phyloP scores from a whole-genome alignment of 1,140 invertebrate species.

The Orchesella cincta region DNA sequence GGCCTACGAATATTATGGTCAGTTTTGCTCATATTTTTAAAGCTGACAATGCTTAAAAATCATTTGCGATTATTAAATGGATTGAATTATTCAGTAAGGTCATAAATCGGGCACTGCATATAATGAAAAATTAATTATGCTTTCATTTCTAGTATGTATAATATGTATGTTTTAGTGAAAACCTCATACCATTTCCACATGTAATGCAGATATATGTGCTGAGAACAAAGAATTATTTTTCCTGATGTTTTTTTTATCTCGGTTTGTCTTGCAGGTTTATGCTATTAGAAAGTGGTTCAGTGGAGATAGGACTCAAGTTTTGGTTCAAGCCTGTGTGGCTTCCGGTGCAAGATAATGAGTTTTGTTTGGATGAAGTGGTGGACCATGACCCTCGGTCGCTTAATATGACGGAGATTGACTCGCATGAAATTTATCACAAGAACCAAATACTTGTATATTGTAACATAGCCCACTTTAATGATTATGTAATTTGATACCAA shows the following conservation, averaged over 20 bases:
- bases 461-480: conserved; percentile 28
- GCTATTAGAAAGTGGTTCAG: conserved; percentile 27
- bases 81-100: too few species aligned
- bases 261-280: conserved; percentile 33
- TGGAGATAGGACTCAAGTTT: conserved; percentile 36
- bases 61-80: too few species aligned
- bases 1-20: too few species aligned
- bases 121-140: too few species aligned
- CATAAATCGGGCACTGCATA: too few species aligned
- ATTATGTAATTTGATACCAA: conserved; percentile 38
- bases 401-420: background rate
- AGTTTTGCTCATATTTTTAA: too few species aligned
- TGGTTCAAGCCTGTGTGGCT: conserved; percentile 41
- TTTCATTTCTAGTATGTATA: too few species aligned
- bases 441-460: conserved; percentile 34
- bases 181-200: too few species aligned
- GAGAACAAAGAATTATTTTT: too few species aligned
- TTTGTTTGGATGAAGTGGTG: conserved; percentile 15
- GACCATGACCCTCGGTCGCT: background rate
- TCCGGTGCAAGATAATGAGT: conserved; percentile 15
- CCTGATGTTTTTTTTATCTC: background rate
- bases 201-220: too few species aligned
- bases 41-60: too few species aligned
- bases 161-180: too few species aligned
- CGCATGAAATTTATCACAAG: conserved; percentile 25